Conservation (phyloP, 2,797 vertebrate species). For the Vultur gryphus region DNA sequence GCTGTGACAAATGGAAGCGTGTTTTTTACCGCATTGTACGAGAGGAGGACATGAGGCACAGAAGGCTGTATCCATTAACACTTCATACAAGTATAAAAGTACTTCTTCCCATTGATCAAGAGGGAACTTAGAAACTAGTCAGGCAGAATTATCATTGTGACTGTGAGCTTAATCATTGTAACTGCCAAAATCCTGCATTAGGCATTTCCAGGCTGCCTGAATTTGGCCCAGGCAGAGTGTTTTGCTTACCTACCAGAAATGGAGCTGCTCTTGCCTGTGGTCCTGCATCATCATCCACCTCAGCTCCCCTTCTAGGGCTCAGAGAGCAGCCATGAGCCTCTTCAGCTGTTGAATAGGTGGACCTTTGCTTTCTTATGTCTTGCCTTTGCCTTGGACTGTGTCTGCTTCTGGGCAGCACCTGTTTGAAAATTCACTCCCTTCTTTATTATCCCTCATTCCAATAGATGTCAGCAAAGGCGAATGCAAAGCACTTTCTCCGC, state of each 20-base stretch:
- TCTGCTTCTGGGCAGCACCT: not conserved
- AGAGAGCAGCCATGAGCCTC: not conserved
- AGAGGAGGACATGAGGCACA: not conserved
- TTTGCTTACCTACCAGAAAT: not conserved
- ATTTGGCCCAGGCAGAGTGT: not conserved
- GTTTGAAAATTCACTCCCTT: not conserved
- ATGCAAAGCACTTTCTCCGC: constrained; percentile 71
- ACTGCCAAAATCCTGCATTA: not conserved
- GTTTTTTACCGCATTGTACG: not conserved
- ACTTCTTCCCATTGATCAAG: not conserved
- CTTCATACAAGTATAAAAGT: not conserved
- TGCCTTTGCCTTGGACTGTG: not conserved
- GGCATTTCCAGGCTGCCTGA: not conserved
- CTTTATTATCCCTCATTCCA: not conserved
- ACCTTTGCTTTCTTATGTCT: not conserved
- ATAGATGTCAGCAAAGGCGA: constrained; percentile 82
- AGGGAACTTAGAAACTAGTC: not conserved
- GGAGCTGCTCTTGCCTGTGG: not conserved
- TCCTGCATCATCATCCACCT: not conserved
- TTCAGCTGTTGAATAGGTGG: not conserved
- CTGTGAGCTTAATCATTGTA: not conserved
- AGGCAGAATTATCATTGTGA: not conserved
- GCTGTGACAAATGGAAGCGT: not conserved
- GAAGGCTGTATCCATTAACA: not conserved
- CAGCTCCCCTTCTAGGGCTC: not conserved